Evolutionary conservation across 2,888 invertebrate species (phyloP).

Genomic region (Osedax frankpressi): DNA sequence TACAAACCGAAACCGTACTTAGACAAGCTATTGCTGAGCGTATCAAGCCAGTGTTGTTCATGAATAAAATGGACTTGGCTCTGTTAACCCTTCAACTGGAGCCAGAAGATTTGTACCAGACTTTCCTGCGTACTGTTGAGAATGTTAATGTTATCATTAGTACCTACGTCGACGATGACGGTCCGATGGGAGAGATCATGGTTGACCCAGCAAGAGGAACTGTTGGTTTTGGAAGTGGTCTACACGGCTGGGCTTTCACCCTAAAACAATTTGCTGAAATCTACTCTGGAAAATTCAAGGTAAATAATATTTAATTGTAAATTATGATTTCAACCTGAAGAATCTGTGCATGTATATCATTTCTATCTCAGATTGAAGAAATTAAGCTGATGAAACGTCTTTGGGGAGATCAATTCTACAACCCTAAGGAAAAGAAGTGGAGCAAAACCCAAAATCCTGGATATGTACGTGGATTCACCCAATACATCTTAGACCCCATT

Average conservation of each 20-base stretch:
- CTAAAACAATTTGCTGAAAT: constrained; percentile 98
- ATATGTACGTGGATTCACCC: constrained; percentile 76
- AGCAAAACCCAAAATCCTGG: constrained; percentile 58
- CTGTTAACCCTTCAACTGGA: constrained; percentile 89
- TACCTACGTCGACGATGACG: constrained; percentile 79
- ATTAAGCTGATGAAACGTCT: constrained; percentile 82
- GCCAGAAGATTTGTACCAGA: constrained; percentile 91
- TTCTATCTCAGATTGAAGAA: constrained; percentile 52
- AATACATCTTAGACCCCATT: constrained; percentile 97
- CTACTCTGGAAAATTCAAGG: constrained; percentile 94
- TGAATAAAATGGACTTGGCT: constrained; percentile 99
- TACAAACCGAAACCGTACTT: constrained; percentile 97
- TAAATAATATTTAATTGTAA: constrained; percentile 31
- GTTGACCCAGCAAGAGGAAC: constrained; percentile 94
- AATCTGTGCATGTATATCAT: no score
- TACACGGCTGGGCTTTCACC: constrained; percentile 99
- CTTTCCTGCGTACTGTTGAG: constrained; percentile 98
- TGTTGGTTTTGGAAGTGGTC: constrained; percentile 97
- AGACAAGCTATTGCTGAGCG: constrained; percentile 99
- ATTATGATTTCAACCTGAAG: no score
- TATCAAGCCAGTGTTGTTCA: constrained; percentile 98
- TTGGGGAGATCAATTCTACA: constrained; percentile 99
- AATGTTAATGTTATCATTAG: constrained; percentile 99
- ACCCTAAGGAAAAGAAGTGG: constrained; percentile 72
- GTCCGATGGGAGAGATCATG: constrained; percentile 98